Evolutionary conservation across 2,888 invertebrate genomes (phyloP).

Genomic region (Drosophila greeni): DNA sequence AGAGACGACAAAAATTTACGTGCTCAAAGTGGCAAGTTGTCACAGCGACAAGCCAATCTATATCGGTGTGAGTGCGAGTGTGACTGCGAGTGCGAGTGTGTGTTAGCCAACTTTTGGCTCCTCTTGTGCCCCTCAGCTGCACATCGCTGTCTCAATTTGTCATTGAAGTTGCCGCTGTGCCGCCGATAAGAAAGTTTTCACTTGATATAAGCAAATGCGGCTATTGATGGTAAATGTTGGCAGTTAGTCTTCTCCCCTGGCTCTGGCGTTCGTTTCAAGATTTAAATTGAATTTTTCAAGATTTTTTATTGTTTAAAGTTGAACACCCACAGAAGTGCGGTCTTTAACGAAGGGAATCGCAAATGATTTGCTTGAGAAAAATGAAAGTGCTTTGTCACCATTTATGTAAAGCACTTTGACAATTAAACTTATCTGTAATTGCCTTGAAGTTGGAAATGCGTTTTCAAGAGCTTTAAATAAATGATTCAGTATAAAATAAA

Average conservation of each 20-base stretch:
- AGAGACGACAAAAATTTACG: slow-evolving; percentile 66
- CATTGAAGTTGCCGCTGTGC: slow-evolving; percentile 67
- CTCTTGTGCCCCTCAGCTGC: slow-evolving; percentile 15
- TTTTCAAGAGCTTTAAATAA: neutral
- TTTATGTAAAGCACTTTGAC: slow-evolving; percentile 14
- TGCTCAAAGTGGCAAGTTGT: slow-evolving; percentile 72
- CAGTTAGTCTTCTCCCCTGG: slow-evolving; percentile 40
- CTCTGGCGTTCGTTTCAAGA: slow-evolving; percentile 8
- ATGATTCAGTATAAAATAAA: neutral
- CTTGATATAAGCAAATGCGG: slow-evolving; percentile 62
- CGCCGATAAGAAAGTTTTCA: slow-evolving; percentile 67
- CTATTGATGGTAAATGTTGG: slow-evolving; percentile 61
- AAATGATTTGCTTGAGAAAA: slow-evolving; percentile 23
- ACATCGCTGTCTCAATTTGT: slow-evolving; percentile 63
- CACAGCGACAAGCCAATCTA: slow-evolving; percentile 49
- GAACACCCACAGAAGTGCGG: neutral
- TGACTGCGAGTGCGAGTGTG: slow-evolving; percentile 17
- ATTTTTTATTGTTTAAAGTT: slow-evolving; percentile 10
- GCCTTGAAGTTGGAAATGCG: slow-evolving; percentile 2
- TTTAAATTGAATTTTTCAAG: slow-evolving; percentile 23
- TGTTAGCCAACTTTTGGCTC: slow-evolving; percentile 29
- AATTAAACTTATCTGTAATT: slow-evolving; percentile 30
- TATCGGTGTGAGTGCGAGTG: slow-evolving; percentile 22
- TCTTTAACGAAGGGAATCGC: slow-evolving; percentile 6
- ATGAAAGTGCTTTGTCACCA: slow-evolving; percentile 30